These are phyloP conservation scores for Temnothorax nylanderi DNA, from an alignment of 1,140 invertebrate species.

Conservation along the genomic window DNA sequence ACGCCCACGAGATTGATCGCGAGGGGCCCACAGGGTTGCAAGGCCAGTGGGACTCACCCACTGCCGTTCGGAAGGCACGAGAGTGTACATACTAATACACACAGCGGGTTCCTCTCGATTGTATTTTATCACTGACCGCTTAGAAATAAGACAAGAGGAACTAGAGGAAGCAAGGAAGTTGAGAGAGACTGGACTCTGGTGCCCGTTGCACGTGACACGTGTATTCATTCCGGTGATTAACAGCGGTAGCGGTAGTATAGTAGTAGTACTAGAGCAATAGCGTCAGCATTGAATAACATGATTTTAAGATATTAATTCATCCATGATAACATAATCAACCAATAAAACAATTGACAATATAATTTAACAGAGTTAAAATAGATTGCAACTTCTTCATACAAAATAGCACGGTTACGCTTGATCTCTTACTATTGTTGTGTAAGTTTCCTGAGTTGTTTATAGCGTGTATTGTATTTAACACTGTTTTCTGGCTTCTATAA, in stretches of 20 bases:
- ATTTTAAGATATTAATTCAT: not conserved
- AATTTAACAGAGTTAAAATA: not conserved
- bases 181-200: not conserved
- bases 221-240: slow-evolving; percentile 1
- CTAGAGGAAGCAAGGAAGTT: not conserved
- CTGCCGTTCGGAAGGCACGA: not conserved
- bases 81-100: slow-evolving; percentile 18
- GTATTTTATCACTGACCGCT: slow-evolving; percentile 58
- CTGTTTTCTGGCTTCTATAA: slow-evolving; percentile 39
- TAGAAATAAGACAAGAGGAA: slow-evolving; percentile 52
- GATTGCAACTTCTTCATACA: not conserved
- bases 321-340: not conserved
- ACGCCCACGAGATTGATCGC: slow-evolving; percentile 6
- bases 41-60: slow-evolving; percentile 28
- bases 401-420: not conserved
- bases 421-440: not conserved
- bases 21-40: slow-evolving; percentile 29
- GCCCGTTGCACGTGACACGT: not conserved
- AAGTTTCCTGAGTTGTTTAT: not conserved
- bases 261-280: not conserved
- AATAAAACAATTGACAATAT: not conserved
- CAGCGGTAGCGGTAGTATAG: not conserved
- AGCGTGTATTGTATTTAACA: not conserved
- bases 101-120: slow-evolving; percentile 35
- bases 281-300: not conserved